Percentiles rank a stretch among this genome's conserved stretches.
Evolutionary conservation across 2,888 invertebrate genomes (phyloP).

Genomic region (Trissonchulus sp.): DNA sequence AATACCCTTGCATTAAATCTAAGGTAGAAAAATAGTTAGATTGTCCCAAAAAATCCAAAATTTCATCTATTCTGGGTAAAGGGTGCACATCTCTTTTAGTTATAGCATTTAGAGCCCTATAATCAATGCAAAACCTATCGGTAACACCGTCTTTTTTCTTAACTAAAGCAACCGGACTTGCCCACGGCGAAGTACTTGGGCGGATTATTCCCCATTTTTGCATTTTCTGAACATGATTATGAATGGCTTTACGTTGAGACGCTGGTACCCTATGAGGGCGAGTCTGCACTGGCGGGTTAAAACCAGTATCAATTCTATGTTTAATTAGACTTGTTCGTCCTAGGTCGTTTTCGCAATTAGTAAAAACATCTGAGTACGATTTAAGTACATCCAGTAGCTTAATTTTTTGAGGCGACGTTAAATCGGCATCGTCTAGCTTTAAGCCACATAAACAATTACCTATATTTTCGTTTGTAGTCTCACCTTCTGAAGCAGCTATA

Average conservation of each 20-base stretch:
- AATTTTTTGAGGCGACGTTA: background rate
- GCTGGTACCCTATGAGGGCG: background rate
- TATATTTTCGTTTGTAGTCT: too few species aligned
- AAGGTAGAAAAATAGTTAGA: background rate
- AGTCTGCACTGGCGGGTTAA: background rate
- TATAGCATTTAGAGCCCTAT: conserved; percentile 36
- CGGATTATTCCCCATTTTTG: conserved; percentile 27
- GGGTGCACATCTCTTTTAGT: conserved; percentile 34
- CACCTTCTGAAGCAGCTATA: too few species aligned
- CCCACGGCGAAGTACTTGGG: conserved; percentile 46
- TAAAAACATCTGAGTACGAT: background rate
- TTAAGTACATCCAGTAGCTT: background rate
- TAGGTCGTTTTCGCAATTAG: background rate
- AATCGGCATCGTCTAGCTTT: background rate
- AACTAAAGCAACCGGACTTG: conserved; percentile 47
- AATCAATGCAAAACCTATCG: conserved; percentile 40
- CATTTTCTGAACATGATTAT: background rate
- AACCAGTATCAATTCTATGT: background rate
- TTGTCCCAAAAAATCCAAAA: background rate
- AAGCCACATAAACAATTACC: too few species aligned
- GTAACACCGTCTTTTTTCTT: conserved; percentile 45
- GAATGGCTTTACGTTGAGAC: background rate
- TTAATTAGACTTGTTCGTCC: background rate
- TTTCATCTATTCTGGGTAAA: conserved; percentile 33
- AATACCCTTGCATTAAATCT: background rate